Evolutionary conservation across 2,113 vertebrate species (phyloP), one percentile per base, ranked within the genome.

Genomic region (Coptodon bakossiorum): DNA sequence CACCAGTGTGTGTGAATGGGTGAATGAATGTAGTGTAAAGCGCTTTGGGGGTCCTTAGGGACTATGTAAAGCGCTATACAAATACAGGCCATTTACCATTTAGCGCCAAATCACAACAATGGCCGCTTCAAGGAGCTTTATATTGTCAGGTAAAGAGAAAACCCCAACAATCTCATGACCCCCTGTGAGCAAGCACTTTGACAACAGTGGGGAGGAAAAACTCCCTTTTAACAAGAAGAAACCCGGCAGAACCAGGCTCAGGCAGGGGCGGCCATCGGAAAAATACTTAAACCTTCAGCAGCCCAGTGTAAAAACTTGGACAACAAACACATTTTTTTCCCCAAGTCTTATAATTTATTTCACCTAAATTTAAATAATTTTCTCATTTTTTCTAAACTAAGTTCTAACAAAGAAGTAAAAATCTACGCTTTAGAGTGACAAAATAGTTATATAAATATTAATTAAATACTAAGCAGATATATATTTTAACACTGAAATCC

Each of bases 371-470:
- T 84, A 81, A 71, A 90, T 92, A 81, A 81, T 88, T 66, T 91
- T 81, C 88, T 91, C 81, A 89, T 53, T 90, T 56, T 93, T 63
- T 92, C 40, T 93, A 91, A 83, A 61, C 89, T 91, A 93, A 48
- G 31, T 66, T 83, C 90, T 94, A 94, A 92, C 87, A 92, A 94
- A 91, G 85, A 93, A 92, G 88, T 93, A 94, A 88, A 95, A 95
- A 95, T 92, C 89, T 88, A 94, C 71, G 16, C 73, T 92, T 90
- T 82, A 82, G 80, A 90, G 88, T 93, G 91, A 94, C 90, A 95
- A 94, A 95, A 95, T 94, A 94, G 88, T 93, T 92, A 79, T 93
- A 94, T 84, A 95, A 95, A 95, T 94, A 94, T 93, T 83, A 94
- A 84, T 90, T 90, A 90, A 95, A 93, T 91, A 93, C 88, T 85